Evolutionary conservation across 2,113 vertebrate genomes (phyloP).

Genomic region (Malurus alboscapulatus): DNA sequence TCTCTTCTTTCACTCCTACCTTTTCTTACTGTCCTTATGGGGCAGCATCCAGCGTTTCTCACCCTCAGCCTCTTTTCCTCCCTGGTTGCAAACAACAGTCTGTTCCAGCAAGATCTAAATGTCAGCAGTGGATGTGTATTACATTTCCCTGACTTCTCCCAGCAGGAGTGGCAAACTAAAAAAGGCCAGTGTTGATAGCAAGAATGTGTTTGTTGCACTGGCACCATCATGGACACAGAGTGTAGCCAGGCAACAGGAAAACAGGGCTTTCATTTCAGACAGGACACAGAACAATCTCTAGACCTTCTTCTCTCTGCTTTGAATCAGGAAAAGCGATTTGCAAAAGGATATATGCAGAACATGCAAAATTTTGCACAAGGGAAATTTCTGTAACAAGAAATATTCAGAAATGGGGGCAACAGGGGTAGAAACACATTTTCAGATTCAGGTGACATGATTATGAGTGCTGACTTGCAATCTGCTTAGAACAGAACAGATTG

Average conservation of each 20-base stretch:
- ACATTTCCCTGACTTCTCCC: background rate
- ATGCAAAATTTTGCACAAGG: background rate
- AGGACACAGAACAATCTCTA: background rate
- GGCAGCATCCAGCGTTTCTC: background rate
- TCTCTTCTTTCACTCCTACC: background rate
- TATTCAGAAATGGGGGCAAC: background rate
- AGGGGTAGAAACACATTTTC: background rate
- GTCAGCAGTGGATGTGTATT: background rate
- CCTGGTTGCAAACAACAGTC: background rate
- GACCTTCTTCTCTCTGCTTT: background rate
- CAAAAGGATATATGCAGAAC: background rate
- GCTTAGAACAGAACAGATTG: background rate
- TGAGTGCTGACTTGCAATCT: background rate
- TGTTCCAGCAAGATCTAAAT: background rate
- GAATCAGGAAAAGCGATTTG: background rate
- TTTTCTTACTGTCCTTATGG: background rate
- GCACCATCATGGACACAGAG: background rate
- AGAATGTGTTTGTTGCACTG: background rate
- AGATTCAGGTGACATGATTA: background rate
- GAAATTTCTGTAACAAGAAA: background rate
- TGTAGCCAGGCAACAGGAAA: slow-evolving; percentile 8
- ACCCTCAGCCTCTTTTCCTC: background rate
- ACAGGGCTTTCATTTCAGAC: background rate
- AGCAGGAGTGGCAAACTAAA: background rate
- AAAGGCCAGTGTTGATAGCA: background rate